Percentiles rank a stretch among this genome's conserved stretches.
Evolutionary conservation across 2,113 vertebrate genomes (phyloP).

Genomic region (Acrocephalus arundinaceus): DNA sequence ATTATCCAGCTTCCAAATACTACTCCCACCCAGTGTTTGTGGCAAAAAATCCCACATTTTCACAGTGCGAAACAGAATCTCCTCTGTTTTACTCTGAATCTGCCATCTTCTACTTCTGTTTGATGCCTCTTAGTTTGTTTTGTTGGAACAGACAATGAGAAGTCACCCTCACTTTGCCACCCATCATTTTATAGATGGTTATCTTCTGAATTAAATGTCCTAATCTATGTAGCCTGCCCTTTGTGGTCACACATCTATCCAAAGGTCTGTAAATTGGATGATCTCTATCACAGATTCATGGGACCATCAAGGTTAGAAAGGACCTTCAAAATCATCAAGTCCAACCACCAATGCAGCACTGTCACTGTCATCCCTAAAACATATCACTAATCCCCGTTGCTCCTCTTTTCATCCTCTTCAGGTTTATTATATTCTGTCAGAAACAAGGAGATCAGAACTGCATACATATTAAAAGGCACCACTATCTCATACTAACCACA

Average conservation of each 20-base stretch:
- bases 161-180: neutral
- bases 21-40: neutral
- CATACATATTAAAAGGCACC: neutral
- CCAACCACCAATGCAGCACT: neutral
- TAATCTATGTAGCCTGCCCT: neutral
- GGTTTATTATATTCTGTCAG: neutral
- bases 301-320: neutral
- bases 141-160: neutral
- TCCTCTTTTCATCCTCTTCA: neutral
- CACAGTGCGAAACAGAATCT: neutral
- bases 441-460: neutral
- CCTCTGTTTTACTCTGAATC: neutral
- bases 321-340: neutral
- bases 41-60: neutral
- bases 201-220: neutral
- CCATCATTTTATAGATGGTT: neutral
- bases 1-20: neutral
- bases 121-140: neutral
- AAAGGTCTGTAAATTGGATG: neutral
- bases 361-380: neutral
- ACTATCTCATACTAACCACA: neutral
- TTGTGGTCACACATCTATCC: neutral
- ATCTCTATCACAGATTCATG: neutral
- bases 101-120: neutral
- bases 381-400: neutral